Evolutionary conservation across 2,113 vertebrate genomes (phyloP).

Genomic region (Pachycephala philippinensis): DNA sequence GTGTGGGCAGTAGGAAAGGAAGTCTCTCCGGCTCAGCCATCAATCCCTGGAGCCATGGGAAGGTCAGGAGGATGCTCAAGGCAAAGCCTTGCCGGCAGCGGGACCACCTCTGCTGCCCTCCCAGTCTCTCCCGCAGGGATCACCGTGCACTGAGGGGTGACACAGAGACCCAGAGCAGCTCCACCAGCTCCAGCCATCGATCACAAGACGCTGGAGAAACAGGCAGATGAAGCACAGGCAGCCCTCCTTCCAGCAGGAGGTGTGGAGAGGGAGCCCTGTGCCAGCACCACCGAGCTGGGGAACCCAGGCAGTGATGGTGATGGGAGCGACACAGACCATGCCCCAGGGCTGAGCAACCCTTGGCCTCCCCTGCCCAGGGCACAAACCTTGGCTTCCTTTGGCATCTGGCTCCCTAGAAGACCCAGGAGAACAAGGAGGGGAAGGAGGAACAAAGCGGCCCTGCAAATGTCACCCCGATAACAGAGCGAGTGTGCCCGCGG

Average conservation of each 20-base stretch:
- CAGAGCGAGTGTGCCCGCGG: not conserved
- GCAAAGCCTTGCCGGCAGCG: not conserved
- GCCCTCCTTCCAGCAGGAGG: not conserved
- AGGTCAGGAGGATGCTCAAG: not conserved
- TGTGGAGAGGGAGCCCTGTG: not conserved
- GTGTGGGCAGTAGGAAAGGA: accelerated
- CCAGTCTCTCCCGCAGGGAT: accelerated
- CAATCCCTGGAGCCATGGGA: not conserved
- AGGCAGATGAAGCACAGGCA: not conserved
- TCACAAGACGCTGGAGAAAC: not conserved
- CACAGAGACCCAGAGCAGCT: not conserved
- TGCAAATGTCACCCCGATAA: not conserved
- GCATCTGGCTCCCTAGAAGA: not conserved
- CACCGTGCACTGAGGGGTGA: not conserved
- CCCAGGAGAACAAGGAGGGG: not conserved
- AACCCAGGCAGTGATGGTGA: accelerated
- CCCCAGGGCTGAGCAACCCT: not conserved
- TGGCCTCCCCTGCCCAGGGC: not conserved
- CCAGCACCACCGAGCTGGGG: accelerated
- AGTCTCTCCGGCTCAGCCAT: not conserved
- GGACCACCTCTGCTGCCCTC: not conserved
- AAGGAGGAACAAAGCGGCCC: not conserved
- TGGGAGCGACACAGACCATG: accelerated
- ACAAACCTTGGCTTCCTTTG: accelerated
- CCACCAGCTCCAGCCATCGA: accelerated